Evolutionary conservation across 2,113 vertebrate species (phyloP).

Genomic region (Zosterops lateralis): DNA sequence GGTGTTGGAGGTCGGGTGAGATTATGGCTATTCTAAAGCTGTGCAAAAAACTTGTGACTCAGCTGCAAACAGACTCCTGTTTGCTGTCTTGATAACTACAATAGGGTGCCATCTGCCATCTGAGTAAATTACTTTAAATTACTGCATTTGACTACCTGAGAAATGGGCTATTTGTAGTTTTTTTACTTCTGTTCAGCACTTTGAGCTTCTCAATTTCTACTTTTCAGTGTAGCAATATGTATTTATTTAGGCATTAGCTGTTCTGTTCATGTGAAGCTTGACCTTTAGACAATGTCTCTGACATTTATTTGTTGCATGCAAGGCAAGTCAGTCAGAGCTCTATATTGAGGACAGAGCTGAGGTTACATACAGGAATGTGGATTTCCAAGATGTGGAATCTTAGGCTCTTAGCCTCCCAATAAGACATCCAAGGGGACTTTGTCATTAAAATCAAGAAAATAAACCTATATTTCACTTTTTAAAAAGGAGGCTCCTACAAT

Average conservation of each 20-base stretch:
- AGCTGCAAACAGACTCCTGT: not conserved
- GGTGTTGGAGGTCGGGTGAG: not conserved
- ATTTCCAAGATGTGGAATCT: not conserved
- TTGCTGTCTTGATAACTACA: not conserved
- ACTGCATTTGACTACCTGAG: not conserved
- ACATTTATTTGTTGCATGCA: not conserved
- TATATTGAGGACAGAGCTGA: not conserved
- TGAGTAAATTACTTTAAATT: not conserved
- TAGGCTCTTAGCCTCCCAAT: not conserved
- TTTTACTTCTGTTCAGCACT: not conserved
- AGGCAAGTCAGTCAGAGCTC: not conserved
- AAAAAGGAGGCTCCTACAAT: not conserved
- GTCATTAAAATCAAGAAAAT: not conserved
- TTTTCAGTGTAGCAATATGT: not conserved
- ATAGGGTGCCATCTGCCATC: not conserved
- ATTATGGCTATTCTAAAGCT: not conserved
- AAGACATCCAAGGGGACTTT: not conserved
- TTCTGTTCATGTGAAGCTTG: not conserved
- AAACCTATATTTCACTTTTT: not conserved
- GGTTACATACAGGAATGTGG: not conserved
- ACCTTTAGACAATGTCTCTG: not conserved
- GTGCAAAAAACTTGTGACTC: not conserved
- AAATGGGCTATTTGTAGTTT: not conserved
- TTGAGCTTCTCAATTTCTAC: not conserved
- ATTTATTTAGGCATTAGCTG: not conserved